These are phyloP conservation scores for Hedychridium roseum DNA, from an alignment of 2,888 invertebrate species.

Conservation along the genomic window DNA sequence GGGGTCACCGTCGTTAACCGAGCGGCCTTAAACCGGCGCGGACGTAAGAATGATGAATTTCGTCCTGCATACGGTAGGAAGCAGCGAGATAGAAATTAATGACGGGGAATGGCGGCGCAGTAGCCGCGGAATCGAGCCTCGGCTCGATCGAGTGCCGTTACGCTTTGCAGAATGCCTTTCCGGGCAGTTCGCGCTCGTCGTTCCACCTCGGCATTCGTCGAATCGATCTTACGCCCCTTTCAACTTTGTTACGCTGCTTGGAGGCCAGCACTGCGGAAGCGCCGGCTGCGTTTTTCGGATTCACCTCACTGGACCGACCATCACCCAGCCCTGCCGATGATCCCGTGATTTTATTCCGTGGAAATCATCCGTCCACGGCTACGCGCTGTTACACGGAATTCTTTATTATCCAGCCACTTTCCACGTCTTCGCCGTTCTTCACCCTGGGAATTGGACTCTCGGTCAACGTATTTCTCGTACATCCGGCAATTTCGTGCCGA, in stretches of 20 bases:
- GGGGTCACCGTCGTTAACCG: conserved; percentile 8
- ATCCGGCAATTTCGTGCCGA: too few species aligned
- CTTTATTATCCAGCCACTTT: too few species aligned
- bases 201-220: conserved; percentile 34
- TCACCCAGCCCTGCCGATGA: too few species aligned
- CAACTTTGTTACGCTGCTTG: conserved; percentile 44
- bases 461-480: too few species aligned
- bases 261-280: conserved; percentile 48
- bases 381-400: too few species aligned
- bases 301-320: conserved; percentile 5
- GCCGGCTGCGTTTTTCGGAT: conserved; percentile 16
- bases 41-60: conserved; percentile 35
- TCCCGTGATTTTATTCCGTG: too few species aligned
- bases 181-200: conserved; percentile 41
- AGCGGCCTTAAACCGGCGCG: conserved; percentile 1
- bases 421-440: too few species aligned
- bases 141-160: conserved; percentile 44
- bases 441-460: too few species aligned
- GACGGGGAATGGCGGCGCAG: conserved; percentile 38
- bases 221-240: conserved; percentile 26
- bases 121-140: conserved; percentile 5
- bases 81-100: conserved; percentile 45
- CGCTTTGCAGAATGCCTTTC: conserved; percentile 40
- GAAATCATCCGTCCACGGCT: too few species aligned
- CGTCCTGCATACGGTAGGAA: conserved; percentile 18